These are phyloP conservation scores for Planiliza haematocheilus DNA, from an alignment of 2,113 vertebrate genomes.

Conservation along the genomic window DNA sequence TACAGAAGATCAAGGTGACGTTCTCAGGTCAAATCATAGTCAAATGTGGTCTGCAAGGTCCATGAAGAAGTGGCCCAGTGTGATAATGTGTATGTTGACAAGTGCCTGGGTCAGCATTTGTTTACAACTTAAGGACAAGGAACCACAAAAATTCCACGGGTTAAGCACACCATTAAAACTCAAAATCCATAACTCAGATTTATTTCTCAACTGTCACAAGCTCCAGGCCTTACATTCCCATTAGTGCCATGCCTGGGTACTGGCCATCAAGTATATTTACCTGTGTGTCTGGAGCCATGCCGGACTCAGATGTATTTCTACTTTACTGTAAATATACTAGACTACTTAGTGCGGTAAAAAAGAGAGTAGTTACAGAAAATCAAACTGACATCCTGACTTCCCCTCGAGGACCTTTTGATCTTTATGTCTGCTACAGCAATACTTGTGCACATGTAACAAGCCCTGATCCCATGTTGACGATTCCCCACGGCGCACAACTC, in stretches of 20 bases:
- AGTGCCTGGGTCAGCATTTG: no score
- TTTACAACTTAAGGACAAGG: no score
- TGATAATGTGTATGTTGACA: no score
- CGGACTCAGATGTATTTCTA: constrained; percentile 29
- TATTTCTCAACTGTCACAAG: constrained; percentile 12
- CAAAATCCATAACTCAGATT: background rate
- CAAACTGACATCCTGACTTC: constrained; percentile 65
- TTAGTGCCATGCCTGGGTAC: constrained; percentile 12
- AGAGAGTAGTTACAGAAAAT: constrained; percentile 60
- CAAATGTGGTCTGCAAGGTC: no score
- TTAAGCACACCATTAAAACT: background rate
- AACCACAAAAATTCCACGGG: no score
- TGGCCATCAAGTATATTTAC: constrained; percentile 17
- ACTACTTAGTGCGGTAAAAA: constrained; percentile 30
- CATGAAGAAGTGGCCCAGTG: no score
- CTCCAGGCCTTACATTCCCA: constrained; percentile 22
- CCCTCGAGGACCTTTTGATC: constrained; percentile 67
- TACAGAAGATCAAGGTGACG: no score
- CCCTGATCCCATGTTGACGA: constrained; percentile 46
- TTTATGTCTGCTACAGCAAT: constrained; percentile 64
- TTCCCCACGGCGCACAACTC: constrained; percentile 39
- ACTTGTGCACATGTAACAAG: constrained; percentile 30
- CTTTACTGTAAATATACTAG: constrained; percentile 24
- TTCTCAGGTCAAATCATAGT: no score
- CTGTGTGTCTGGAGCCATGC: constrained; percentile 7